Evolutionary conservation across 2,797 vertebrate genomes (phyloP).

Genomic region (Mormyrus proboscirostris): DNA sequence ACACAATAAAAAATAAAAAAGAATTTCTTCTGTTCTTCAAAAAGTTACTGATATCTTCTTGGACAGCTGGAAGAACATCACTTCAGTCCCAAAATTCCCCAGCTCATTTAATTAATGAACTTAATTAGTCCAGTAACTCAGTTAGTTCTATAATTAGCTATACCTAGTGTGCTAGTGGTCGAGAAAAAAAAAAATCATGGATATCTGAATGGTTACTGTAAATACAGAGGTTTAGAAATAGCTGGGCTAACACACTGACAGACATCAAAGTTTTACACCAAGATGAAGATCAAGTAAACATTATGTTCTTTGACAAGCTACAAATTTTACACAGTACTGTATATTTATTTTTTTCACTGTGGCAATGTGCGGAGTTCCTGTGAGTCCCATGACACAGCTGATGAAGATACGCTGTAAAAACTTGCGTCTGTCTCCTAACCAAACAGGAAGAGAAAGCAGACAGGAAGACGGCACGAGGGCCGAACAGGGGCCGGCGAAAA

Average conservation of each 20-base stretch:
- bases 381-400: background rate
- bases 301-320: background rate
- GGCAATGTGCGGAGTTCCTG: background rate
- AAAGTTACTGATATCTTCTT: background rate
- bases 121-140: background rate
- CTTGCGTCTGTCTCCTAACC: background rate
- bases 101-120: background rate
- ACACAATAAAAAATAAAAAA: background rate
- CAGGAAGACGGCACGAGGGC: conserved; percentile 62
- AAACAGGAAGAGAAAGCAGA: conserved; percentile 68
- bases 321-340: background rate
- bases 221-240: background rate
- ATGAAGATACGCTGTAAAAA: background rate
- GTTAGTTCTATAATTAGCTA: background rate
- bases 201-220: background rate
- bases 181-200: background rate
- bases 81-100: background rate
- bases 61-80: background rate
- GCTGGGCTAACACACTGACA: background rate
- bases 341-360: background rate
- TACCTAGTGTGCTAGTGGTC: background rate
- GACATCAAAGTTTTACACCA: background rate
- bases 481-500: conserved; percentile 67
- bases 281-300: background rate
- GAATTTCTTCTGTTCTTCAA: background rate